Base-by-base conservation (phyloP, 2,797 vertebrate species). In the Neosilurus hyrtlii region DNA sequence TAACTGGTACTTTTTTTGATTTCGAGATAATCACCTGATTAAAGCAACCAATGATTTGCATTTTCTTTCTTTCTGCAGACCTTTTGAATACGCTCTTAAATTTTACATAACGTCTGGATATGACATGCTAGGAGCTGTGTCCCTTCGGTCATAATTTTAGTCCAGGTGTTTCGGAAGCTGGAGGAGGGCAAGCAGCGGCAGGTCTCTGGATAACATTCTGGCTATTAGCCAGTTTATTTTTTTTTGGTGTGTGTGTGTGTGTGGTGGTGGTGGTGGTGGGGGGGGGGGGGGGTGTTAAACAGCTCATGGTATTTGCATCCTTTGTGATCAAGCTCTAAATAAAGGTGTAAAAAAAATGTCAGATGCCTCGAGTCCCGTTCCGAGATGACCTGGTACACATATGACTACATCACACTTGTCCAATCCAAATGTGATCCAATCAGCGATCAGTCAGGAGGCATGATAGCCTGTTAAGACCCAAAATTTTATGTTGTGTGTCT, bases 71-170 rank as follows among this genome's bases (percentile, higher is more conserved):
- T 72, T 54, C 70, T 54, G n/a, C n/a, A 54, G 24, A 30, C n/a
- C 24, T 30, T 73, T 26, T 10, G 15, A 74, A 74, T 11, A 35
- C 5, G 56, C 16, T 2, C 52, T 56, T 74, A 35, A 11, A 74
- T 24, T 77, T 62, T 16, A 62, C 74, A 61, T 24, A 77, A 62
- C 74, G 24, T 76, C 30, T 76, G 56, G 30, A 76, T 76, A 4
- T 15, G 30, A n/a, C 26, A 14, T 8, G 18, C 11, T 14, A 75
- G 26, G 26, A 75, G 30, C 10, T 1, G 2, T 22, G 30, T 59
- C 24, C 24, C 16, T 30, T 56, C 24, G 16, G 52, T 20, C 4
- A 37, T 20, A 20, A 14, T 35, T 57, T 30, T 35, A 57, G 24
- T 76, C 56, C 56, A 61, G 11, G 56, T 76, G 73, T 76, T 20